Evolutionary conservation across 2,888 invertebrate genomes (phyloP).

Genomic region (Hermaeophaga mercurialis): DNA sequence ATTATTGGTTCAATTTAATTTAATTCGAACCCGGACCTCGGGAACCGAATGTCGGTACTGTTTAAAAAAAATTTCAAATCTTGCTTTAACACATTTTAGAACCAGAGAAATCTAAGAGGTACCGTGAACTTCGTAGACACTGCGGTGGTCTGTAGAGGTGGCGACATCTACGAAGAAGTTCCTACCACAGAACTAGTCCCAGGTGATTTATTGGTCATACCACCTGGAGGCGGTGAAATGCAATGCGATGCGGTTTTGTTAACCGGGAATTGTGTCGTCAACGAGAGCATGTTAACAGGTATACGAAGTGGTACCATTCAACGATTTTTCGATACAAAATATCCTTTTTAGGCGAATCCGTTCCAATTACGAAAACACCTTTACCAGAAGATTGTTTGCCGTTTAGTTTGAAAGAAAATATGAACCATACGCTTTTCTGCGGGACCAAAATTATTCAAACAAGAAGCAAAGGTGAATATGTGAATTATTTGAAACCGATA

Average conservation of each 20-base stretch:
- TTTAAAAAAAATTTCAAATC: too few species aligned
- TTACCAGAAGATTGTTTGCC: slow-evolving; percentile 68
- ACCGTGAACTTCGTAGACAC: slow-evolving; percentile 79
- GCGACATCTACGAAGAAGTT: slow-evolving; percentile 60
- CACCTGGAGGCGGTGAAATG: slow-evolving; percentile 82
- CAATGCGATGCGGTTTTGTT: slow-evolving; percentile 90
- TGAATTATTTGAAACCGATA: neutral
- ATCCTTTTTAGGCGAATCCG: slow-evolving; percentile 48
- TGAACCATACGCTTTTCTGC: slow-evolving; percentile 84
- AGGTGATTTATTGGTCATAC: slow-evolving; percentile 87
- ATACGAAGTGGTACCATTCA: slow-evolving; percentile 11
- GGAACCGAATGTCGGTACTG: too few species aligned
- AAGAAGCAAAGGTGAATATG: slow-evolving; percentile 61
- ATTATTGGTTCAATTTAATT: too few species aligned
- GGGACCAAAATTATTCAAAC: slow-evolving; percentile 92
- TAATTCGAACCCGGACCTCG: too few species aligned
- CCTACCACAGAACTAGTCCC: slow-evolving; percentile 82
- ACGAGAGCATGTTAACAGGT: slow-evolving; percentile 96
- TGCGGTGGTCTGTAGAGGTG: slow-evolving; percentile 67
- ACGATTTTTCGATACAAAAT: too few species aligned
- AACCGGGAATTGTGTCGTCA: slow-evolving; percentile 85
- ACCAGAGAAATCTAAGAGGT: slow-evolving; percentile 84
- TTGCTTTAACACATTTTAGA: slow-evolving; percentile 66
- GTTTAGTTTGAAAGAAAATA: slow-evolving; percentile 84
- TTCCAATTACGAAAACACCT: slow-evolving; percentile 78